Evolutionary conservation across 2,888 invertebrate species (phyloP).

Genomic region (Andrena fulva): DNA sequence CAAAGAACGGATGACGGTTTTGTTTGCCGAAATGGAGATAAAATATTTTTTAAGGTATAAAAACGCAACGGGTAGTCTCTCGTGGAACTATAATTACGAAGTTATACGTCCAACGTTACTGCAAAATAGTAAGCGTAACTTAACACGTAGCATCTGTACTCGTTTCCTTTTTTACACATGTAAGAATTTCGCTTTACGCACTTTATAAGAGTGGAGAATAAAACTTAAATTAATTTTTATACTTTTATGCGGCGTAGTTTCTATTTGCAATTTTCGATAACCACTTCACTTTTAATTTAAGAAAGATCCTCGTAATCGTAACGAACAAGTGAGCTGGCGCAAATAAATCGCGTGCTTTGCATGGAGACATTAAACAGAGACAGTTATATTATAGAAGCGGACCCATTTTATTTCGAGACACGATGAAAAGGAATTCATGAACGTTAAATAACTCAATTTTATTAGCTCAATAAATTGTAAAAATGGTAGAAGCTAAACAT

Average conservation of each 20-base stretch:
- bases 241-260: conserved; percentile 22
- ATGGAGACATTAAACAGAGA: conserved; percentile 1
- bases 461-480: conserved; percentile 37
- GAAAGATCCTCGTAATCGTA: not conserved
- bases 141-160: conserved; percentile 35
- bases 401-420: conserved; percentile 43
- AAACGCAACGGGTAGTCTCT: conserved; percentile 18
- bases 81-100: conserved; percentile 28
- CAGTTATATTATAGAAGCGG: conserved; percentile 21
- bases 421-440: not conserved
- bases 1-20: conserved; percentile 18
- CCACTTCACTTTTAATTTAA: not conserved
- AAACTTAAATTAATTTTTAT: conserved; percentile 61
- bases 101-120: conserved; percentile 28
- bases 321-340: not conserved
- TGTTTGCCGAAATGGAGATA: not conserved
- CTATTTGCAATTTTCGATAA: conserved; percentile 3
- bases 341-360: not conserved
- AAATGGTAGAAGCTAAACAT: conserved; percentile 41
- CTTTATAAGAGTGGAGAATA: conserved; percentile 54
- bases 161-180: conserved; percentile 50
- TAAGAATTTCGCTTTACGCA: conserved; percentile 42
- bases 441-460: conserved; percentile 26
- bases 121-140: conserved; percentile 33
- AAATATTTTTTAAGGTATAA: conserved; percentile 34